phyloP scores from a whole-genome alignment of 2,113 vertebrate genomes.

The Gnathonemus echidnorhynchus region DNA sequence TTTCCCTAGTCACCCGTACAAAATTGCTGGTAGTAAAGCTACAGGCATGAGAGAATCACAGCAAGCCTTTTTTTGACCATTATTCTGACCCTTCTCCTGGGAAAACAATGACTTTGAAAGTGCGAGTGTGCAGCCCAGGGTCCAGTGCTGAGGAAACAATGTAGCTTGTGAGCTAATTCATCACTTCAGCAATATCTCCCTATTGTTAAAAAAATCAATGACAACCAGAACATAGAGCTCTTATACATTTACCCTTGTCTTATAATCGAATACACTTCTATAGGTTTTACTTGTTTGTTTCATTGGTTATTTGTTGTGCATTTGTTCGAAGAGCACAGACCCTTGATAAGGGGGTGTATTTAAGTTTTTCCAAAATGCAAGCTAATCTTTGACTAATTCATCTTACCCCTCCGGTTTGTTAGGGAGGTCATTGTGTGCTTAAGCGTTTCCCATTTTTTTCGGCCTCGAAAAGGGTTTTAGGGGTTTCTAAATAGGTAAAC shows the following conservation, averaged over 20 bases:
- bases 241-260: background rate
- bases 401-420: background rate
- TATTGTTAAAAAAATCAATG: conserved; percentile 18
- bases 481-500: background rate
- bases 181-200: conserved; percentile 21
- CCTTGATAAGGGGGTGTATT: background rate
- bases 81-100: conserved; percentile 50
- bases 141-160: conserved; percentile 21
- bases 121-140: conserved; percentile 19
- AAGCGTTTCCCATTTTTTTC: background rate
- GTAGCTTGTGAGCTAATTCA: conserved; percentile 26
- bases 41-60: conserved; percentile 32
- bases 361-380: background rate
- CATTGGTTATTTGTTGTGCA: background rate
- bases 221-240: background rate
- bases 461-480: background rate
- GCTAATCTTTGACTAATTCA: background rate
- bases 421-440: background rate
- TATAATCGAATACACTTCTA: background rate
- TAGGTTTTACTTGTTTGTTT: background rate
- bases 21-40: background rate
- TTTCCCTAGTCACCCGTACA: background rate
- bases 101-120: conserved; percentile 61
- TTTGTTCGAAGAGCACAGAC: background rate
- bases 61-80: conserved; percentile 50